Percentiles rank a stretch among this genome's conserved stretches.
Conservation (phyloP, 2,797 vertebrate species). For the Leucoraja ocellata region DNA sequence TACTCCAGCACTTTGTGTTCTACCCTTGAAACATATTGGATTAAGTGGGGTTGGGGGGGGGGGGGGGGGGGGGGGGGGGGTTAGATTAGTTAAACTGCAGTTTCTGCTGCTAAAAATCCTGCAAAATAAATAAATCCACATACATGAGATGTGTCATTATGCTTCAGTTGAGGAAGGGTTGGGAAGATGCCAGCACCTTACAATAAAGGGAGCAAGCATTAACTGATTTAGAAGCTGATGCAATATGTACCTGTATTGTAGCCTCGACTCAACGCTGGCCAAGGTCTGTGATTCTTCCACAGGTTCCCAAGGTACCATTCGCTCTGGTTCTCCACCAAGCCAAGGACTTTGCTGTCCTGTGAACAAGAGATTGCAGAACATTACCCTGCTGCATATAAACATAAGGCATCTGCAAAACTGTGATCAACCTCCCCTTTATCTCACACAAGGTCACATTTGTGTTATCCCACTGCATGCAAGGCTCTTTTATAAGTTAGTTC, state of each 20-base stretch:
- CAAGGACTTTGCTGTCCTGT: constrained; percentile 91
- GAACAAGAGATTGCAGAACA: constrained; percentile 30
- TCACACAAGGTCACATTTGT: no score
- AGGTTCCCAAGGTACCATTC: constrained; percentile 98
- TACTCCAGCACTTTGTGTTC: no score
- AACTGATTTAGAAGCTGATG: no score
- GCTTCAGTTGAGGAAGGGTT: not conserved
- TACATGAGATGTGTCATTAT: no score
- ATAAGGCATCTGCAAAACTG: no score
- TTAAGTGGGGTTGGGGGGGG: no score
- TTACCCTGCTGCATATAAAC: not conserved
- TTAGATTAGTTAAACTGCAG: no score
- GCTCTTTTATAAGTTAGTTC: not conserved
- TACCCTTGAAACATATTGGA: no score
- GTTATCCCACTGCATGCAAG: no score
- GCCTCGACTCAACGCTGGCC: constrained; percentile 88
- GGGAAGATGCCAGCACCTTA: not conserved
- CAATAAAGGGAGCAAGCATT: not conserved
- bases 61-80: no score
- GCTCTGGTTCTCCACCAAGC: constrained; percentile 95
- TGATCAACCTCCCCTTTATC: not conserved
- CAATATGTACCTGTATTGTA: constrained; percentile 83
- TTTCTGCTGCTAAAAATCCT: no score
- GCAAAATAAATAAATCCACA: not conserved
- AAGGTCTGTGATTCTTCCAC: constrained; percentile 96